These are phyloP conservation scores for Antennarius maculatus DNA, from an alignment of 2,797 vertebrate genomes.

Conservation along the genomic window DNA sequence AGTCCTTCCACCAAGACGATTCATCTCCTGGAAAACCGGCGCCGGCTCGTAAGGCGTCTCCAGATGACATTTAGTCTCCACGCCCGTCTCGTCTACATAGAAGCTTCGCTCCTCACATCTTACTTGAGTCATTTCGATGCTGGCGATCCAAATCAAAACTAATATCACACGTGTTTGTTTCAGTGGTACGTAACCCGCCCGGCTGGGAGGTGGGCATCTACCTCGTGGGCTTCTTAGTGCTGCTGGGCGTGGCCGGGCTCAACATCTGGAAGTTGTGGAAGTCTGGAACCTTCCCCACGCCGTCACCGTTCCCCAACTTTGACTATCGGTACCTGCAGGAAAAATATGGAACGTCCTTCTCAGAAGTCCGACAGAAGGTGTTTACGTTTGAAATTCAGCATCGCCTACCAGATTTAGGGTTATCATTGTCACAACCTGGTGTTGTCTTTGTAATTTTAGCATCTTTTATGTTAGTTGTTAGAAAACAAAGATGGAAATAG, in stretches of 20 bases:
- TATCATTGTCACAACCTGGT: no score
- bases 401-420: no score
- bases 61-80: slow-evolving; percentile 22
- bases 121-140: slow-evolving; percentile 1
- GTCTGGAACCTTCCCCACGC: slow-evolving; percentile 90
- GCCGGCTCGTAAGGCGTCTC: slow-evolving; percentile 14
- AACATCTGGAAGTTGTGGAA: slow-evolving; percentile 98
- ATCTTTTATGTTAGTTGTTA: no score
- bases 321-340: slow-evolving; percentile 95
- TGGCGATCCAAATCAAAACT: slow-evolving; percentile 4
- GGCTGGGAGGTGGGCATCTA: slow-evolving; percentile 95
- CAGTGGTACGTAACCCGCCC: slow-evolving; percentile 90
- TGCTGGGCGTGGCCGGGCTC: slow-evolving; percentile 87
- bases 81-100: slow-evolving; percentile 33
- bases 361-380: slow-evolving; percentile 89
- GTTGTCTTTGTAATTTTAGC: no score
- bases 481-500: no score
- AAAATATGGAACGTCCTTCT: slow-evolving; percentile 89
- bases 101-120: not conserved
- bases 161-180: slow-evolving; percentile 12
- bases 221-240: slow-evolving; percentile 86
- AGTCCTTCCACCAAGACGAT: slow-evolving; percentile 17
- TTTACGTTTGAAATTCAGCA: no score
- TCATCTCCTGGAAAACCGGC: slow-evolving; percentile 25
- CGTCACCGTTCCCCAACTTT: slow-evolving; percentile 97